phyloP scores from a whole-genome alignment of 2,113 vertebrate species.

The Macquaria ambigua region DNA sequence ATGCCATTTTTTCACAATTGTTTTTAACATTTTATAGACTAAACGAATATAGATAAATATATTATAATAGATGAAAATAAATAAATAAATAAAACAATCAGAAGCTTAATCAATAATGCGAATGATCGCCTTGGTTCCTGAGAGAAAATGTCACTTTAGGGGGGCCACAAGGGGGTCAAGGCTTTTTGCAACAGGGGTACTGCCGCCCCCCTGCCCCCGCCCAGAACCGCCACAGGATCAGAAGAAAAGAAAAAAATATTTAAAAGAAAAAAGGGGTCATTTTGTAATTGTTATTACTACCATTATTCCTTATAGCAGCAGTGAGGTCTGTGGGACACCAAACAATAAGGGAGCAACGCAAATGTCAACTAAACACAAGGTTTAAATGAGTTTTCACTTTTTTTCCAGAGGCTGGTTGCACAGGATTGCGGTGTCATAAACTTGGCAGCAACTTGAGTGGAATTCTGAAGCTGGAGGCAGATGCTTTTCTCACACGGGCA shows the following conservation, averaged over 20 bases:
- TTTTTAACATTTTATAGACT: too few relatives aligned
- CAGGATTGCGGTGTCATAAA: slow-evolving; percentile 4
- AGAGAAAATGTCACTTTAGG: not conserved
- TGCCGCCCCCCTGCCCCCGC: too few relatives aligned
- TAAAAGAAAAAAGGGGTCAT: not conserved
- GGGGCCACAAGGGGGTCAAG: not conserved
- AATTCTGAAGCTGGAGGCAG: not conserved
- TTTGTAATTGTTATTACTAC: not conserved
- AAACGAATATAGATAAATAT: too few relatives aligned
- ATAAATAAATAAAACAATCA: too few relatives aligned
- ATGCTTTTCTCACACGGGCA: slow-evolving; percentile 11
- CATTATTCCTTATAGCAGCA: not conserved
- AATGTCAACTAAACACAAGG: not conserved
- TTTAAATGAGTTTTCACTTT: not conserved
- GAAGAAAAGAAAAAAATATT: not conserved
- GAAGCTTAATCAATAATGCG: too few relatives aligned
- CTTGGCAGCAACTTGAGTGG: not conserved
- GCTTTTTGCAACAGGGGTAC: too few relatives aligned
- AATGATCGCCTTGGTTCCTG: too few relatives aligned
- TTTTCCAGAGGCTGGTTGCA: slow-evolving; percentile 4
- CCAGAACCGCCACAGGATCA: not conserved
- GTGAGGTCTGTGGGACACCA: not conserved
- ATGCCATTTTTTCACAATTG: too few relatives aligned
- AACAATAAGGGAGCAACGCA: not conserved
- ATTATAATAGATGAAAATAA: too few relatives aligned